These are phyloP conservation scores for Felis catus DNA, from an alignment of 2,113 vertebrate species.

Conservation along the genomic window DNA sequence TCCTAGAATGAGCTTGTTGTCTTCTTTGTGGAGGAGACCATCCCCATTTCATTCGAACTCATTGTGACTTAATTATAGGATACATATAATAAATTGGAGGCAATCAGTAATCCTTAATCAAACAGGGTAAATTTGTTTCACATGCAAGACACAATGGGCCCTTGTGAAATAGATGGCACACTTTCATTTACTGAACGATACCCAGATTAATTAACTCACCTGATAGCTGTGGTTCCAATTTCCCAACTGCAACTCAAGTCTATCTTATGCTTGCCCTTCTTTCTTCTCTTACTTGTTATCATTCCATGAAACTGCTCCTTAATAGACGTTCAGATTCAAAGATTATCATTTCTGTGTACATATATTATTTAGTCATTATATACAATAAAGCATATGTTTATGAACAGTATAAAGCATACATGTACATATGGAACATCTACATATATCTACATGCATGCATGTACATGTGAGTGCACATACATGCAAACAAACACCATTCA, in stretches of 20 bases:
- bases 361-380: neutral
- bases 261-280: slow-evolving; percentile 62
- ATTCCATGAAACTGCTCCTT: slow-evolving; percentile 48
- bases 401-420: neutral
- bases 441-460: neutral
- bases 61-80: slow-evolving; percentile 89
- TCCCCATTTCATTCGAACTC: slow-evolving; percentile 85
- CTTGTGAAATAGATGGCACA: slow-evolving; percentile 86
- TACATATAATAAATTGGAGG: slow-evolving; percentile 88
- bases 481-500: neutral
- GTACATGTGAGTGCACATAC: neutral
- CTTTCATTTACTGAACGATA: slow-evolving; percentile 87
- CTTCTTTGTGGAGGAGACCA: slow-evolving; percentile 83
- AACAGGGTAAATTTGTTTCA: slow-evolving; percentile 84
- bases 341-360: neutral
- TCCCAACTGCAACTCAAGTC: slow-evolving; percentile 79
- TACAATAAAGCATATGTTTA: neutral
- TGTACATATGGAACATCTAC: neutral
- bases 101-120: slow-evolving; percentile 86
- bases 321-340: slow-evolving; percentile 60
- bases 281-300: slow-evolving; percentile 51
- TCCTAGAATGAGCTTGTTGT: slow-evolving; percentile 88
- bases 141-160: slow-evolving; percentile 82
- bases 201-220: slow-evolving; percentile 88
- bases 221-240: slow-evolving; percentile 84